Conservation (phyloP, 1,140 invertebrate species). For the Platyscapa corneri region DNA sequence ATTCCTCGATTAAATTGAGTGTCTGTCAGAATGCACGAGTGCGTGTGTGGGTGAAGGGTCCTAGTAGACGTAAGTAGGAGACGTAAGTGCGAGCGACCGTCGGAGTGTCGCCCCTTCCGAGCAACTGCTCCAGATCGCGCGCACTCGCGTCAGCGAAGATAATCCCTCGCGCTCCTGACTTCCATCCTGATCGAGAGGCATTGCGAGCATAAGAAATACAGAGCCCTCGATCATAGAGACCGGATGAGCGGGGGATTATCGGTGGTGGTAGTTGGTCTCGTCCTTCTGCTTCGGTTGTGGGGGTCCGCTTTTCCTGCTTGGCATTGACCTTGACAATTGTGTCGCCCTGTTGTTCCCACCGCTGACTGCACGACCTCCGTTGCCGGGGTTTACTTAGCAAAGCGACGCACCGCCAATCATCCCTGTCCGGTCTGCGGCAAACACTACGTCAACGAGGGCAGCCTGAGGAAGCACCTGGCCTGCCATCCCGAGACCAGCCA, state of each 20-base stretch:
- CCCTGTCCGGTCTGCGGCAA: constrained; percentile 95
- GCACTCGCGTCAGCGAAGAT: not conserved
- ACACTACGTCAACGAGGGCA: constrained; percentile 96
- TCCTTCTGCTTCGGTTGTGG: constrained; percentile 60
- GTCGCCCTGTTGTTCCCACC: constrained; percentile 75
- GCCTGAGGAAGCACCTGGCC: constrained; percentile 91
- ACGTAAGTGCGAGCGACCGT: not conserved
- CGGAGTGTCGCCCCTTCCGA: not conserved
- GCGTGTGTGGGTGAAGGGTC: not conserved
- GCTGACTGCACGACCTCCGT: constrained; percentile 75
- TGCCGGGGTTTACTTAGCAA: constrained; percentile 85
- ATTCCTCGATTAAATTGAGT: not conserved
- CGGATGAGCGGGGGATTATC: not conserved
- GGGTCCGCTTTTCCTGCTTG: constrained; percentile 72
- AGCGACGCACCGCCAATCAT: constrained; percentile 93
- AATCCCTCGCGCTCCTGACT: not conserved
- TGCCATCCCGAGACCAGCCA: constrained; percentile 94
- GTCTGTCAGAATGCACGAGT: not conserved
- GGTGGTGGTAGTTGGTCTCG: constrained; percentile 47
- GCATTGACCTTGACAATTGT: constrained; percentile 76
- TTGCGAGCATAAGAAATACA: not conserved
- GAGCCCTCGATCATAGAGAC: not conserved
- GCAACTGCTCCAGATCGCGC: not conserved
- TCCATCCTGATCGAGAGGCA: not conserved
- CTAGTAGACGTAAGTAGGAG: not conserved